These are phyloP conservation scores for Tipula unca DNA, from an alignment of 2,888 invertebrate species.

Conservation along the genomic window DNA sequence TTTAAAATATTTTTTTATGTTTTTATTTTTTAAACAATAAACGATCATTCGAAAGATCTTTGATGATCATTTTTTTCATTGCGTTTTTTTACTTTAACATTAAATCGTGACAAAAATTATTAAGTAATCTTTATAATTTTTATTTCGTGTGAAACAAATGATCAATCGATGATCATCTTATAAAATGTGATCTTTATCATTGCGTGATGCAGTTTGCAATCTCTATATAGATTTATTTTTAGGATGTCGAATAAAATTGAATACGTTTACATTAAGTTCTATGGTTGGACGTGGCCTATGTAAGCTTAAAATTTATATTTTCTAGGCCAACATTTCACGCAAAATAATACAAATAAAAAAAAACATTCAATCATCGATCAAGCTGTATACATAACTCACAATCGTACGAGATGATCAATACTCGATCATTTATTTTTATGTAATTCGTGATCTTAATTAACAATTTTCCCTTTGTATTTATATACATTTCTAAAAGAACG, in stretches of 20 bases:
- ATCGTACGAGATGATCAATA: not conserved
- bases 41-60: conserved; percentile 8
- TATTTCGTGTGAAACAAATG: conserved; percentile 19
- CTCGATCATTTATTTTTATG: not conserved
- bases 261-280: too few species aligned
- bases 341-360: not conserved
- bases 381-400: not conserved
- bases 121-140: not conserved
- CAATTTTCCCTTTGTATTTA: not conserved
- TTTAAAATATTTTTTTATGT: not conserved
- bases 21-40: not conserved
- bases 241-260: too few species aligned
- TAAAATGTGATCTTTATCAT: not conserved
- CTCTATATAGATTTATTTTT: too few species aligned
- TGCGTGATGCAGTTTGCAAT: not conserved
- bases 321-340: not conserved
- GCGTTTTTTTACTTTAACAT: not conserved
- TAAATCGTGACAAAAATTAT: conserved; percentile 19
- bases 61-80: not conserved
- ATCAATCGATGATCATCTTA: conserved; percentile 15
- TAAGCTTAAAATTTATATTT: not conserved
- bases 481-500: not conserved
- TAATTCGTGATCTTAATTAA: conserved; percentile 8
- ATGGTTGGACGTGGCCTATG: too few species aligned
- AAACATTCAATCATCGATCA: not conserved